Percentiles rank a stretch among this genome's conserved stretches.
Evolutionary conservation across 2,113 vertebrate species (phyloP).

Genomic region (Corvus moneduloides): DNA sequence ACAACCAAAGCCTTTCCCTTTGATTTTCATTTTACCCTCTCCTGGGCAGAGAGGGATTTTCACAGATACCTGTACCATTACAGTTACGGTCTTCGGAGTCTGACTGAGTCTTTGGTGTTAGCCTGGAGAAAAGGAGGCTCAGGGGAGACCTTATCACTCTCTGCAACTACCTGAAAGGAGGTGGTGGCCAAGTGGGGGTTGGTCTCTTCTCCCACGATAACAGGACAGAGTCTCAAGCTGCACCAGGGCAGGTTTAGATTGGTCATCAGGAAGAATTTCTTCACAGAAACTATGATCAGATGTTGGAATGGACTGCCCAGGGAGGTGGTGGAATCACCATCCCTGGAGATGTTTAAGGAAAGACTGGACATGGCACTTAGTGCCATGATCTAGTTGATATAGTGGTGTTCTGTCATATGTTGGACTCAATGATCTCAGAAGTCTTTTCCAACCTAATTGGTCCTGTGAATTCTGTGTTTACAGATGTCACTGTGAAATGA

Average conservation of each 20-base stretch:
- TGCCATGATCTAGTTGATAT: neutral
- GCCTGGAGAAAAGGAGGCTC: neutral
- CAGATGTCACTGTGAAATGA: neutral
- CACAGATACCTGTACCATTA: neutral
- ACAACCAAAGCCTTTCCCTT: neutral
- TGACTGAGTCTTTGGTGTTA: neutral
- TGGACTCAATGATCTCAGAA: neutral
- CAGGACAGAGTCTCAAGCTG: neutral
- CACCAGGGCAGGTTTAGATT: neutral
- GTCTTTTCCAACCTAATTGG: neutral
- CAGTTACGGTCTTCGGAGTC: neutral
- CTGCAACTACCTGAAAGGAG: neutral
- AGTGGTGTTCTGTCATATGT: neutral
- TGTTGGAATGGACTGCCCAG: neutral
- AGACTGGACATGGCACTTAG: too few species aligned
- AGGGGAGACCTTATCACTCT: neutral
- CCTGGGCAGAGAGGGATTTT: neutral
- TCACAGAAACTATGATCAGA: neutral
- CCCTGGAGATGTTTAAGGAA: neutral
- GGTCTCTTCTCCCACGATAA: neutral
- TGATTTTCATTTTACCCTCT: neutral
- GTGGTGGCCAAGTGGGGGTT: neutral
- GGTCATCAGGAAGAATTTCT: neutral
- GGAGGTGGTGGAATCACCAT: neutral
- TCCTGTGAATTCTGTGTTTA: neutral